Evolutionary conservation across 2,797 vertebrate genomes (phyloP), one percentile per base, ranked within the genome.

Genomic region (Syndactyla subalaris): DNA sequence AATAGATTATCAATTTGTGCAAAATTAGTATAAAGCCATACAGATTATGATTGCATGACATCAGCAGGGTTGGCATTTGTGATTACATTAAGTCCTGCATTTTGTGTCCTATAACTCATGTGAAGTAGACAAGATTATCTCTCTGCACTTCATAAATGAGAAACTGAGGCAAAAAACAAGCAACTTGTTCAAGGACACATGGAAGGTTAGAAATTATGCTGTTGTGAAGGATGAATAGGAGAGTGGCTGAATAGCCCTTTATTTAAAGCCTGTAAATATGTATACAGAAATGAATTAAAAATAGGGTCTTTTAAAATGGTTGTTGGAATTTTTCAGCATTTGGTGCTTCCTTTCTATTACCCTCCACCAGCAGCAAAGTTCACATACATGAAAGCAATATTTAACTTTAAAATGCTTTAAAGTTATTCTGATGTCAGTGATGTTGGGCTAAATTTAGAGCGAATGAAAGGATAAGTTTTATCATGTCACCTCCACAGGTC

Each of bases 141-240:
- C 59, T 17, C 8, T 19, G 30, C 17, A 30, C 45, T 67, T 76
- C 67, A 82, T 16, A 87, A 95, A 91, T 30, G 38, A 67, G 86
- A 93, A 95, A 94, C 80, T 82, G 77, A 94, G 88, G 55, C 48
- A 95, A 73, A 91, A 57, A 26, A 70, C 54, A 85, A 79, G 57
- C 48, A 43, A 78, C 55, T 81, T 38, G 2, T 41, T 92, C 23
- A 67, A 90, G 62, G 61, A 55, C 39, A 86, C 23, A 27, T 55
- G 32, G 48, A 80, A 79, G 52, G 63, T 36, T 39, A 36, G 49
- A 91, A 85, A 48, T 55, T 3, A 61, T 2, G 7, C 27, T 77
- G 23, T 26, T 78, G n/a, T 58, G 66, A 83, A 39, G 27, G 49
- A 55, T 12, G 70, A 75, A 23, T 20, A 58, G 46, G 5, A 61